Evolutionary conservation across 1,140 invertebrate species (phyloP).

Genomic region (Temnothorax longispinosus): DNA sequence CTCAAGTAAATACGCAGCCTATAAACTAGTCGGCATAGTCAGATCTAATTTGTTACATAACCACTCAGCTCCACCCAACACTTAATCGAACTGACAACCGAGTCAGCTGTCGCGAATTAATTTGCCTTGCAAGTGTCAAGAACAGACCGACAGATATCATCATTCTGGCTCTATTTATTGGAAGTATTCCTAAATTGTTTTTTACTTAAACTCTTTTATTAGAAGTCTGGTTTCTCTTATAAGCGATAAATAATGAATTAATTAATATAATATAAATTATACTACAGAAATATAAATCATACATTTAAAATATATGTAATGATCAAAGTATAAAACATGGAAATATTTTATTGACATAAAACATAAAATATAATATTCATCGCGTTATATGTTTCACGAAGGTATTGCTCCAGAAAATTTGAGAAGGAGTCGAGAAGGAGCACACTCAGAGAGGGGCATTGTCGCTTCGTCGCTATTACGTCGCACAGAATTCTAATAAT

Average conservation of each 20-base stretch:
- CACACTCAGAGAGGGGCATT: background rate
- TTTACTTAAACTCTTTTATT: background rate
- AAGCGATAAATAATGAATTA: background rate
- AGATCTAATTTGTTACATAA: conserved; percentile 69
- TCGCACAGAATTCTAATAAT: conserved; percentile 48
- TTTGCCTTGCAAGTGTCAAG: conserved; percentile 79
- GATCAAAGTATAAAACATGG: background rate
- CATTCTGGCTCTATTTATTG: conserved; percentile 22
- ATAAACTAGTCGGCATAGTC: conserved; percentile 30
- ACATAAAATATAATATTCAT: background rate
- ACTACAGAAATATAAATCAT: background rate
- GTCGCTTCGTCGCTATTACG: conserved; percentile 20
- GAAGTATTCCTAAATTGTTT: background rate
- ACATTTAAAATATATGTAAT: background rate
- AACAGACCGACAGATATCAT: conserved; percentile 54
- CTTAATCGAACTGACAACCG: conserved; percentile 74
- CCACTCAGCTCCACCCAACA: conserved; percentile 57
- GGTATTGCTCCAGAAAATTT: conserved; percentile 22
- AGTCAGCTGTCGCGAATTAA: conserved; percentile 82
- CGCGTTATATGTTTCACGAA: background rate
- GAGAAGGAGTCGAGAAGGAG: background rate
- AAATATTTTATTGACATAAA: background rate
- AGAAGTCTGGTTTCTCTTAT: background rate
- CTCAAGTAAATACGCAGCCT: conserved; percentile 30
- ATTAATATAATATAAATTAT: background rate